Percentiles rank a stretch among this genome's conserved stretches.
phyloP scores from a whole-genome alignment of 2,113 vertebrate species.

The Paradoxurus hermaphroditus region DNA sequence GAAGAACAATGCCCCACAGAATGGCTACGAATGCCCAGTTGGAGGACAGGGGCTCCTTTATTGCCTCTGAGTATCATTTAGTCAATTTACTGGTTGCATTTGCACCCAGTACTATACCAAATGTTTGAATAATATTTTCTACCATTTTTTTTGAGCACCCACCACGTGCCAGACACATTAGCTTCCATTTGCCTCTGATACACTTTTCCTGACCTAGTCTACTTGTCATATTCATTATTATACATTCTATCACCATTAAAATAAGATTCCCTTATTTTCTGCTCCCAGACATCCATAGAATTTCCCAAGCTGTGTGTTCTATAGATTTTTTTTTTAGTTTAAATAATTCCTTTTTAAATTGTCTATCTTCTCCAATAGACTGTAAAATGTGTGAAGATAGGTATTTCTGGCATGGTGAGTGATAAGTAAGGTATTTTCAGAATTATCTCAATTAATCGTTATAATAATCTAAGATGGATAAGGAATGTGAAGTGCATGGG shows the following conservation, averaged over 20 bases:
- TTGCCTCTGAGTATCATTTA: background rate
- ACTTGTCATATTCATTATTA: background rate
- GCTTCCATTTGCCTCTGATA: background rate
- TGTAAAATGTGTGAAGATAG: background rate
- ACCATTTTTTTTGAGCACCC: background rate
- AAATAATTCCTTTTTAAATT: background rate
- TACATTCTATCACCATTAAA: background rate
- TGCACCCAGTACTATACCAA: background rate
- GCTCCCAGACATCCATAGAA: background rate
- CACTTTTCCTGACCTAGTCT: background rate
- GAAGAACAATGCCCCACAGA: background rate
- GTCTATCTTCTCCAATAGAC: background rate
- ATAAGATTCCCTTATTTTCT: background rate
- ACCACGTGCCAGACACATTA: background rate
- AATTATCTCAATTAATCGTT: background rate
- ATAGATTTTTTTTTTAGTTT: background rate
- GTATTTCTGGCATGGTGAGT: background rate
- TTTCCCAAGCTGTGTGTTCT: background rate
- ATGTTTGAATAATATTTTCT: background rate
- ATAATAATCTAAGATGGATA: background rate
- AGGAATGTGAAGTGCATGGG: background rate
- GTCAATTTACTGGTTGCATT: background rate
- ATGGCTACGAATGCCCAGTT: background rate
- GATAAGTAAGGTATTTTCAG: background rate
- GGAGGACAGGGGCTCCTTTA: background rate